A percentile compares a stretch with the other conserved stretches of the same genome.
Conservation (phyloP, 2,797 vertebrate species). For the Micropoecilia bifurca region DNA sequence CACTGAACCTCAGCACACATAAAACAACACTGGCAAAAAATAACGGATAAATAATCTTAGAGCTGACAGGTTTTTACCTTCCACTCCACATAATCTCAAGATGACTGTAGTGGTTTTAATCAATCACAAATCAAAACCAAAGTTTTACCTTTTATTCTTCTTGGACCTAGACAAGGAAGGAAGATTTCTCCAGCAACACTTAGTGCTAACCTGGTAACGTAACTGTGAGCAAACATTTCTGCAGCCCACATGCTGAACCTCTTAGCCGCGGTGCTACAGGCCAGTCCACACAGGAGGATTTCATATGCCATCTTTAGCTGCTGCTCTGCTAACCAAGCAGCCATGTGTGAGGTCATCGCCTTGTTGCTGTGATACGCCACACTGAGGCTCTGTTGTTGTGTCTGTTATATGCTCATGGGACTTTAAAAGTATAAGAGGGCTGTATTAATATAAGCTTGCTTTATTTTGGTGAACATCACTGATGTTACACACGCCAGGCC, state of each 20-base stretch:
- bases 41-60: background rate
- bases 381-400: background rate
- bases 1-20: background rate
- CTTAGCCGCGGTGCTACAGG: background rate
- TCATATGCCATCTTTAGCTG: background rate
- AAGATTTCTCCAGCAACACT: background rate
- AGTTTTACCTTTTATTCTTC: background rate
- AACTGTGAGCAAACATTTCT: background rate
- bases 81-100: background rate
- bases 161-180: background rate
- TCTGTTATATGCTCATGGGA: background rate
- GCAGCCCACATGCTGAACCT: background rate
- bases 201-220: background rate
- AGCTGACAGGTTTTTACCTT: background rate
- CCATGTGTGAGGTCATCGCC: conserved; percentile 3
- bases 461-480: background rate
- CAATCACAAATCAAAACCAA: background rate
- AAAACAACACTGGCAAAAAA: background rate
- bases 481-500: background rate
- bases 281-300: background rate
- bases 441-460: background rate
- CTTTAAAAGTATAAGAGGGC: background rate
- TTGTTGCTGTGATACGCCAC: conserved; percentile 9
- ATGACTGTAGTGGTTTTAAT: background rate
- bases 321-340: conserved; percentile 2